Evolutionary conservation across 2,113 vertebrate species (phyloP), one percentile per base, ranked within the genome.

Genomic region (Trogon surrucura): DNA sequence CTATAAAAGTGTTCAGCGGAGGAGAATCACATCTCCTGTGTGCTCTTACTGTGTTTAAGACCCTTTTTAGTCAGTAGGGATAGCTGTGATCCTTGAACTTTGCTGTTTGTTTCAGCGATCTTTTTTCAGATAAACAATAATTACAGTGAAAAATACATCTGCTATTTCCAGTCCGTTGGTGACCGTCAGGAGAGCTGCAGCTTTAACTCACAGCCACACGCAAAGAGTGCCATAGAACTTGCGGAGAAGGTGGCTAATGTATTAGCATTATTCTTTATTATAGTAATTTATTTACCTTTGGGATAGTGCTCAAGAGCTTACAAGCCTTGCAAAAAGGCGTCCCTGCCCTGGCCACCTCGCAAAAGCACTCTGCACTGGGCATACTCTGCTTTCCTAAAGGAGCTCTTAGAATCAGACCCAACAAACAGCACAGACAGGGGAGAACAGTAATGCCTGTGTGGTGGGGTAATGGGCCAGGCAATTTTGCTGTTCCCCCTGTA

Each of bases 61-160:
- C 50, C n/a, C 50, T 73, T 74, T 93, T 72, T 38, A 88, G 48
- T 47, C 85, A 87, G 69, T 22, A 71, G 62, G 67, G 60, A 69
- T 57, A 64, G 29, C 48, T 73, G 6, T 71, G 58, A 67, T 75
- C 65, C 61, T 84, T 71, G 36, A 45, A 66, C 84, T 89, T 95
- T 62, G 79, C 73, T 94, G 73, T 89, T 97, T 96, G 84, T 78
- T 88, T 83, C 67, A 15, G 74, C 82, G 91, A 86, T 84, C 56
- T 82, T 70, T 93, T 95, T 71, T 57, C 58, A 88, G 78, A 77
- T 74, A 86, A 91, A 91, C 69, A 90, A 44, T 83, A 91, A 83
- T 85, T 71, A 73, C 70, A 32, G 73, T 69, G 65, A 85, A 94
- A 91, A 92, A 82, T 60, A 78, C 57, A 34, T 86, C 89, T 85